Evolutionary conservation across 2,888 invertebrate species (phyloP).

Genomic region (Nipponacmea schrenckii): DNA sequence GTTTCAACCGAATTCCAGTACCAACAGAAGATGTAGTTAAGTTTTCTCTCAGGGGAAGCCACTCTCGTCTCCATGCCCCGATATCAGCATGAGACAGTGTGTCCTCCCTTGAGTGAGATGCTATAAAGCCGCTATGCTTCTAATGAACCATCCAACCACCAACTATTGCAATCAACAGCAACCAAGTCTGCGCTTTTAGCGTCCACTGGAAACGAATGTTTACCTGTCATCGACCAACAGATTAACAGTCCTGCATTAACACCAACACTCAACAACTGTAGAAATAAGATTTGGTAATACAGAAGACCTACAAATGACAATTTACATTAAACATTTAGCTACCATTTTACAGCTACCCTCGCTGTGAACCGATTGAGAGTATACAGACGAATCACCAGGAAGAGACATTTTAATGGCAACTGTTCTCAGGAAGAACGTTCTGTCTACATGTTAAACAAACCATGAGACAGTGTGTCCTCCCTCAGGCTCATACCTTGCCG

Average conservation of each 20-base stretch:
- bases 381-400: neutral
- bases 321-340: too few relatives aligned
- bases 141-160: neutral
- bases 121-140: neutral
- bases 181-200: too few relatives aligned
- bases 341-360: too few relatives aligned
- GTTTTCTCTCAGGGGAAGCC: constrained; percentile 35
- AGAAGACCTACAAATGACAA: too few relatives aligned
- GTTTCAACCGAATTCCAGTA: too few relatives aligned
- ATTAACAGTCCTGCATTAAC: too few relatives aligned
- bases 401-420: constrained; percentile 23
- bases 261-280: too few relatives aligned
- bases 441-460: constrained; percentile 34
- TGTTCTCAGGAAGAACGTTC: constrained; percentile 44
- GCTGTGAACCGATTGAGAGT: too few relatives aligned
- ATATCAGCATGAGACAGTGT: constrained; percentile 46
- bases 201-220: too few relatives aligned
- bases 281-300: too few relatives aligned
- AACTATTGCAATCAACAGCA: too few relatives aligned
- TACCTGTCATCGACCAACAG: too few relatives aligned
- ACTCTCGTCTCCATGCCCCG: constrained; percentile 40
- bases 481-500: constrained; percentile 30
- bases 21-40: neutral
- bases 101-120: constrained; percentile 44
- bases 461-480: constrained; percentile 53